phyloP scores from a whole-genome alignment of 2,888 invertebrate genomes.

The Calliphora vomitoria region DNA sequence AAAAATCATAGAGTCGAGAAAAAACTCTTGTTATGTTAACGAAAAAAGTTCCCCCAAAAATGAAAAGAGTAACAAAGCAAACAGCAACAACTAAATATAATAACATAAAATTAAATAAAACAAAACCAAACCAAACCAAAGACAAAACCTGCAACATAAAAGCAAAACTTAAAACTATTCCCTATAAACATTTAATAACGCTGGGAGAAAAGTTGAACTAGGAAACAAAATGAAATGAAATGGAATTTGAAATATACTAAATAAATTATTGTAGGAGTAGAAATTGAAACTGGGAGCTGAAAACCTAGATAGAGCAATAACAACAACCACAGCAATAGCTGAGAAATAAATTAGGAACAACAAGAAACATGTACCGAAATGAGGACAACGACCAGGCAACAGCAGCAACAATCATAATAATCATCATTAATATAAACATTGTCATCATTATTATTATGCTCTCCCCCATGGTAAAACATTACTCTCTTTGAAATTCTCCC shows the following conservation, averaged over 20 bases:
- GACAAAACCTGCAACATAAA: background rate
- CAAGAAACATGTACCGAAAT: constrained; percentile 48
- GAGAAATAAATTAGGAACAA: constrained; percentile 37
- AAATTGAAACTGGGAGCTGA: constrained; percentile 25
- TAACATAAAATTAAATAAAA: background rate
- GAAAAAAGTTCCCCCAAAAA: background rate
- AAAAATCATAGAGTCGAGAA: background rate
- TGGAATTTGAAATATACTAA: constrained; percentile 37
- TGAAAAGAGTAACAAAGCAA: background rate
- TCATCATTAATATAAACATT: constrained; percentile 35
- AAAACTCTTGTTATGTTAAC: constrained; percentile 4
- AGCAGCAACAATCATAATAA: constrained; percentile 64
- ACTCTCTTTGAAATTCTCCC: background rate
- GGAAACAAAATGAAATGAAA: constrained; percentile 67
- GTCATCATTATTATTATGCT: constrained; percentile 24
- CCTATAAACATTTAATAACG: background rate
- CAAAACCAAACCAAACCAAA: background rate
- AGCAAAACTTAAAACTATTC: background rate
- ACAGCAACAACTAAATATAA: background rate
- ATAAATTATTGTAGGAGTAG: constrained; percentile 40
- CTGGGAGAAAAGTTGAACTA: background rate
- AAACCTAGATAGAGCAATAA: constrained; percentile 56
- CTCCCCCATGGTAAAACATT: constrained; percentile 30
- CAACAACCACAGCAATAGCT: constrained; percentile 17
- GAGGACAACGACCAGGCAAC: constrained; percentile 72